Conservation (phyloP, 2,797 vertebrate genomes). For the Rhynchotus rufescens region DNA sequence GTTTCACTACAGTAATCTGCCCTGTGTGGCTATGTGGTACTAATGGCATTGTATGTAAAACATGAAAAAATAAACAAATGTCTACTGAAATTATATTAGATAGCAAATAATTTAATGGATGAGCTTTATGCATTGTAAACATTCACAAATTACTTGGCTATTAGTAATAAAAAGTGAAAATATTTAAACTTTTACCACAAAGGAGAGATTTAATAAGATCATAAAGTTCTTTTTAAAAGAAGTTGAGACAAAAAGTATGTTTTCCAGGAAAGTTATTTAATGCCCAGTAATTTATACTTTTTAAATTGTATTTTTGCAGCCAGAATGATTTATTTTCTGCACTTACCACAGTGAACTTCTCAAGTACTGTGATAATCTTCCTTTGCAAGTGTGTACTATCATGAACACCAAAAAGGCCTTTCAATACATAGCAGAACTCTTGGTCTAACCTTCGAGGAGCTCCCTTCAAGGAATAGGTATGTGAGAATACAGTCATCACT, state of each 20-base stretch:
- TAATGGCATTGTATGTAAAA: conserved; percentile 5
- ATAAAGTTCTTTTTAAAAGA: conserved; percentile 40
- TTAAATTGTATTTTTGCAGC: conserved; percentile 19
- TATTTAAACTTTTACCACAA: conserved; percentile 58
- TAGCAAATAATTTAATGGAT: conserved; percentile 53
- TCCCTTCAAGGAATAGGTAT: neutral
- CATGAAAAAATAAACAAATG: conserved; percentile 39
- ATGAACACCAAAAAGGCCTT: neutral
- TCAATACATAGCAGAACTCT: conserved; percentile 10
- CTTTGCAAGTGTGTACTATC: neutral
- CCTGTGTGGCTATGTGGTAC: neutral
- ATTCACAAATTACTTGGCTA: conserved; percentile 46
- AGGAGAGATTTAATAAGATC: conserved; percentile 38
- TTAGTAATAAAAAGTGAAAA: conserved; percentile 62
- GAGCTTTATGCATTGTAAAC: conserved; percentile 50
- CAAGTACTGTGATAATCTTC: conserved; percentile 4
- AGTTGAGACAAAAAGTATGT: conserved; percentile 4
- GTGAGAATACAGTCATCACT: neutral
- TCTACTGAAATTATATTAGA: conserved; percentile 20
- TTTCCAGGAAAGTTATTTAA: conserved; percentile 38
- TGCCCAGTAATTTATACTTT: conserved; percentile 22
- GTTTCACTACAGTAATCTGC: neutral
- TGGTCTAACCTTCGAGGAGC: neutral
- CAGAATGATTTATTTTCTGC: conserved; percentile 36
- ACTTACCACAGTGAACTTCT: neutral